Evolutionary conservation across 53 echinoderm and acorn worm genomes (phyloP), one percentile per base, ranked within the genome.

Genomic region (Stichopus horrens): DNA sequence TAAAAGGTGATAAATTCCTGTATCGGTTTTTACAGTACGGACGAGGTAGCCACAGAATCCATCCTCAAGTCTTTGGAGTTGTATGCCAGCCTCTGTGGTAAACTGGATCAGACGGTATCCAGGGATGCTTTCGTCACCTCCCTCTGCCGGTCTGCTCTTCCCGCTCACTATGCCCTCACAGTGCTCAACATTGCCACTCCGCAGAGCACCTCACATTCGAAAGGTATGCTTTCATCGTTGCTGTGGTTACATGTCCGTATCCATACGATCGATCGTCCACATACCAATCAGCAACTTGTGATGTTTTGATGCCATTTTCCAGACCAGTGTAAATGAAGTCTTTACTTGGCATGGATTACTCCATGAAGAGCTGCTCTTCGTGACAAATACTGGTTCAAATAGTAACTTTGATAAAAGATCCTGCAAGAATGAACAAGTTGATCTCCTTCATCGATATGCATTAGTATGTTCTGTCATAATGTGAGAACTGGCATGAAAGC

Each of bases 41-140:
- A 97, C 88, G 98, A 97, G 74, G 92, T 94, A 8, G 98, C 95
- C 7, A 94, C 95, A 7, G 95, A 97, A 81, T 94, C 95, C 63
- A 97, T 97, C 51, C 76, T 97, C 90, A 97, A 97, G 88, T 97
- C 95, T 4, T 89, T 94, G 83, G 95, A 97, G 92, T 90, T 97
- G 54, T 97, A 97, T 81, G 98, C 98, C 68, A 95, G 98, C 83
- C 90, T 97, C 77, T 97, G 98, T 75, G 98, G 95, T 73, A 97
- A 95, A 86, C 88, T 97, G 13, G 94, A 91, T 23, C 91, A 95
- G 89, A 97, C 92, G 5, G 76, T 95, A 18, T 91, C 95, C 52
- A 90, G 97, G 7, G 97, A 97, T 90, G 97, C 97, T 52, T 97
- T 97, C 89, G 95, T 97, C 57, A 97, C 94, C 1, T 92, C 94